Evolutionary conservation across 1,140 invertebrate species (phyloP).

Genomic region (Acromyrmex heyeri): DNA sequence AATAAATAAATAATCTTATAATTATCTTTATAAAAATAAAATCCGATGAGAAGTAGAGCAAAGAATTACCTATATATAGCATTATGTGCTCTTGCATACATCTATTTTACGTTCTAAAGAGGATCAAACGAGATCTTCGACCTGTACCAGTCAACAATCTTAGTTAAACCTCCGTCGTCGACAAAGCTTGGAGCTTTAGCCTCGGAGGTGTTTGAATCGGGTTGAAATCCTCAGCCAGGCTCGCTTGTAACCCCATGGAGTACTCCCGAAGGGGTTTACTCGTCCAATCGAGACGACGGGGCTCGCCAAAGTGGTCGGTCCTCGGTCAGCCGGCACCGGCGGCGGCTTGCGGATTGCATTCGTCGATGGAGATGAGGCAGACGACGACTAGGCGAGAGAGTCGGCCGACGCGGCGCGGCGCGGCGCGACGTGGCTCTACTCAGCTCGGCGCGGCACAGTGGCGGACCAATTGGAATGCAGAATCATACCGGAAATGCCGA

Average conservation of each 20-base stretch:
- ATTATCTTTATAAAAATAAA: neutral
- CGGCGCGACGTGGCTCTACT: neutral
- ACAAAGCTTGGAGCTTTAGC: slow-evolving; percentile 33
- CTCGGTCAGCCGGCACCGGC: slow-evolving; percentile 50
- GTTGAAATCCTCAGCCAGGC: slow-evolving; percentile 16
- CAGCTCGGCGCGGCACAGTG: slow-evolving; percentile 23
- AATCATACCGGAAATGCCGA: slow-evolving; percentile 87
- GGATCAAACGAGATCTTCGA: slow-evolving; percentile 2
- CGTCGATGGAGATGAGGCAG: slow-evolving; percentile 66
- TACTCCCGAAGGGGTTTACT: slow-evolving; percentile 14
- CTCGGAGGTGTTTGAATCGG: slow-evolving; percentile 18
- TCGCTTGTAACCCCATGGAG: neutral
- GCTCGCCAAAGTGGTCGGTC: slow-evolving; percentile 42
- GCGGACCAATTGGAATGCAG: slow-evolving; percentile 86
- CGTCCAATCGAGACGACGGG: slow-evolving; percentile 10
- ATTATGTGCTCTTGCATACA: neutral
- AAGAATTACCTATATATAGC: neutral
- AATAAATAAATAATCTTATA: neutral
- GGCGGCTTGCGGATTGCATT: slow-evolving; percentile 75
- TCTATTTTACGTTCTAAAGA: slow-evolving; percentile 10
- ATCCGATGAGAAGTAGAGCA: neutral
- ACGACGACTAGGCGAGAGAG: slow-evolving; percentile 35
- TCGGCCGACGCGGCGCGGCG: slow-evolving; percentile 17
- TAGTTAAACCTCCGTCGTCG: slow-evolving; percentile 4
- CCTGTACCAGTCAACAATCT: slow-evolving; percentile 12